Evolutionary conservation across 2,797 vertebrate genomes (phyloP).

Genomic region (Megaceryle alcyon): DNA sequence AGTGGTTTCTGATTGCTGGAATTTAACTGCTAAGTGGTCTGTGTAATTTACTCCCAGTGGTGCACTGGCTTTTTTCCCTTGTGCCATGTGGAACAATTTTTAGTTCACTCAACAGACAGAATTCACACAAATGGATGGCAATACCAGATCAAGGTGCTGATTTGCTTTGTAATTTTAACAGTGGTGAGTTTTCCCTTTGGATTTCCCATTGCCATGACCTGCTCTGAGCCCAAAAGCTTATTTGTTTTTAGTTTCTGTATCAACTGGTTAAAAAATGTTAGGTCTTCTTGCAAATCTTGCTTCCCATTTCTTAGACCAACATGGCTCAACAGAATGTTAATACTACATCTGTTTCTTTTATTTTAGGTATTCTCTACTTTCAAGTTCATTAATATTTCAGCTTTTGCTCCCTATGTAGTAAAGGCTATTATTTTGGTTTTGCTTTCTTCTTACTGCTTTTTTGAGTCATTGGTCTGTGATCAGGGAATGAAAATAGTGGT

Average conservation of each 20-base stretch:
- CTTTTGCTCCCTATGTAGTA: background rate
- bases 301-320: background rate
- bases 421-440: background rate
- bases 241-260: background rate
- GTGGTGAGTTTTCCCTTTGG: background rate
- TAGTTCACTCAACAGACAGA: background rate
- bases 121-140: background rate
- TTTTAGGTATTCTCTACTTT: background rate
- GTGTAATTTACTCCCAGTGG: background rate
- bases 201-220: background rate
- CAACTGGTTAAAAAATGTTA: background rate
- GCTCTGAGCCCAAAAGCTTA: background rate
- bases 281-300: background rate
- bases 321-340: background rate
- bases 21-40: background rate
- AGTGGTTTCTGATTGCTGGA: background rate
- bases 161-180: constrained; percentile 25
- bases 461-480: background rate
- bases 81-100: background rate
- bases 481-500: background rate
- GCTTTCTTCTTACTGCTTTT: background rate
- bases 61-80: background rate
- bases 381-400: background rate
- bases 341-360: background rate
- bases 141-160: background rate